Percentiles rank a stretch among this genome's conserved stretches.
Conservation (phyloP, 2,888 invertebrate genomes). For the Ormyrus labotus region DNA sequence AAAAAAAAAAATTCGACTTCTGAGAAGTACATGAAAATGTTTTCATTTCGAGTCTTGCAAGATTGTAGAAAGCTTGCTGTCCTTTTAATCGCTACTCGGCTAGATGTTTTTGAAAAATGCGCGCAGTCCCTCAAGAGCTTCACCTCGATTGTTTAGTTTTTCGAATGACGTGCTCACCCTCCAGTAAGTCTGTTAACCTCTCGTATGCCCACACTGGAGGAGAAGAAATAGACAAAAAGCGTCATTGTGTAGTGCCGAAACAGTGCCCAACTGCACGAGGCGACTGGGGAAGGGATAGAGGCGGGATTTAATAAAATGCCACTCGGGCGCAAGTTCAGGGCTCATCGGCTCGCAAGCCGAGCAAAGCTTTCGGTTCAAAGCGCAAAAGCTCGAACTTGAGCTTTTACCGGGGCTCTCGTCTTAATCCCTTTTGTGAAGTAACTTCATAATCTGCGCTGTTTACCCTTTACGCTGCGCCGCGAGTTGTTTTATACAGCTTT, state of each 20-base stretch:
- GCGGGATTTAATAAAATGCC: slow-evolving; percentile 49
- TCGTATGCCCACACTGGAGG: neutral
- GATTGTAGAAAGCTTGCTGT: too few relatives aligned
- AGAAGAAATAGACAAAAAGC: neutral
- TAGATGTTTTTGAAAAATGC: too few relatives aligned
- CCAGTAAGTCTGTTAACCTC: neutral
- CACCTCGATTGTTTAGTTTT: too few relatives aligned
- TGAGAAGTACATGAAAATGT: too few relatives aligned
- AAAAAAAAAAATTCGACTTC: too few relatives aligned
- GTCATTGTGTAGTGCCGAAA: too few relatives aligned
- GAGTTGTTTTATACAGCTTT: slow-evolving; percentile 48
- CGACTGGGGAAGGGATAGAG: neutral
- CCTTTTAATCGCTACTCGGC: too few relatives aligned
- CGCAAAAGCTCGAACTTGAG: slow-evolving; percentile 46
- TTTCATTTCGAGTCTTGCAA: too few relatives aligned
- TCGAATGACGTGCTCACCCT: too few relatives aligned
- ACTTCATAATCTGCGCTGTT: slow-evolving; percentile 47
- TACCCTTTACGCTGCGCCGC: slow-evolving; percentile 25
- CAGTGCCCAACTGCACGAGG: neutral
- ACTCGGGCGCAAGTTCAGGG: slow-evolving; percentile 46
- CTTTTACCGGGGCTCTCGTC: slow-evolving; percentile 41
- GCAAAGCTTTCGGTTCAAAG: slow-evolving; percentile 28
- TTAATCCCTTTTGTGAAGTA: slow-evolving; percentile 52
- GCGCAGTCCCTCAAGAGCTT: too few relatives aligned
- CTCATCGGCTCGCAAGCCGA: slow-evolving; percentile 31